These are phyloP conservation scores for Dromaius novaehollandiae DNA, from an alignment of 2,113 vertebrate species.

Conservation along the genomic window DNA sequence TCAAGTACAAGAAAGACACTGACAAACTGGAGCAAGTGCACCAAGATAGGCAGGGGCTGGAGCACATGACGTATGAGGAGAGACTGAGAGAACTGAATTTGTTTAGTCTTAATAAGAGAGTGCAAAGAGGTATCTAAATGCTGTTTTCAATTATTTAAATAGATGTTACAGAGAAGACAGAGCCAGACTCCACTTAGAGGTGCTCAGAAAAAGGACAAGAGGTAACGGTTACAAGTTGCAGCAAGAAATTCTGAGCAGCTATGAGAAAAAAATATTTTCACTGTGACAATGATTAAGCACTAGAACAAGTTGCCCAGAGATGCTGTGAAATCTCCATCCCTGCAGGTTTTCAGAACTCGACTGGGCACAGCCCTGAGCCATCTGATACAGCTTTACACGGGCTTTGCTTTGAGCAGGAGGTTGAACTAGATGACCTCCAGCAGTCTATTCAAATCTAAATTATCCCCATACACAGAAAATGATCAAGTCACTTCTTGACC, in stretches of 20 bases:
- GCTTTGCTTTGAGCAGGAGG: background rate
- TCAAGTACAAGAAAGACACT: background rate
- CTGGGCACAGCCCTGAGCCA: background rate
- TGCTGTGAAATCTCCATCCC: background rate
- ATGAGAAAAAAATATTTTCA: background rate
- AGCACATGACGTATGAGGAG: background rate
- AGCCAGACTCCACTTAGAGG: background rate
- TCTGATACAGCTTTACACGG: background rate
- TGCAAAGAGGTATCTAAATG: background rate
- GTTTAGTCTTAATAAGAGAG: background rate
- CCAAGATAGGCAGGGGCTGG: background rate
- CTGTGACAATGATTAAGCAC: background rate
- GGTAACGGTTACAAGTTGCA: background rate
- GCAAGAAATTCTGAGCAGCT: background rate
- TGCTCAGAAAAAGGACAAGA: background rate
- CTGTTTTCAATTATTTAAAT: background rate
- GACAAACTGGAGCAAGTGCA: background rate
- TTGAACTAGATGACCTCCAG: background rate
- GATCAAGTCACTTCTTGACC: background rate
- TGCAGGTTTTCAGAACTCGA: background rate
- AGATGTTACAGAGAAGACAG: background rate
- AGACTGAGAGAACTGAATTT: background rate
- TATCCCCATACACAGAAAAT: background rate
- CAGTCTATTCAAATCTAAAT: background rate
- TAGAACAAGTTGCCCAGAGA: background rate